Evolutionary conservation across 1,140 invertebrate genomes (phyloP).

Genomic region (Magallana gigas): DNA sequence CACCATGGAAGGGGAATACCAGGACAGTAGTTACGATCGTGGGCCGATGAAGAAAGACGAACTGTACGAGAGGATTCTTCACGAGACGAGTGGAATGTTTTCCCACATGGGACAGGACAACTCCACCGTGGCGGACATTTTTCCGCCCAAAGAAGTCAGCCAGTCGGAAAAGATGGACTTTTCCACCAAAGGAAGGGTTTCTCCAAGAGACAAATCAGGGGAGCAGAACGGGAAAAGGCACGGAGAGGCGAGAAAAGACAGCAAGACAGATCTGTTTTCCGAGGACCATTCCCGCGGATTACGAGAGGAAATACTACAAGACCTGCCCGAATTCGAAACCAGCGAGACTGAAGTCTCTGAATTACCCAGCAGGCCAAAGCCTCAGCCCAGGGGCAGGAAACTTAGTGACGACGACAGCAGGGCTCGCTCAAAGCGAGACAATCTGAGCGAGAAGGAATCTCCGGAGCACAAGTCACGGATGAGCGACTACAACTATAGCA

Average conservation of each 20-base stretch:
- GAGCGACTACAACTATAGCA: constrained; percentile 72
- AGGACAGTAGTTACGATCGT: constrained; percentile 39
- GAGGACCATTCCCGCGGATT: constrained; percentile 25
- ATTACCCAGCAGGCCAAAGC: constrained; percentile 33
- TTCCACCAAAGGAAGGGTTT: not conserved
- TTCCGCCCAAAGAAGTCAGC: not conserved
- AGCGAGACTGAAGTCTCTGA: constrained; percentile 44
- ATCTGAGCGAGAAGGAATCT: constrained; percentile 42
- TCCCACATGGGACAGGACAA: constrained; percentile 54
- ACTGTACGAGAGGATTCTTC: constrained; percentile 66
- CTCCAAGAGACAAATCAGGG: not conserved
- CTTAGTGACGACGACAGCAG: constrained; percentile 41
- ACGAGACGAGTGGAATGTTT: constrained; percentile 67
- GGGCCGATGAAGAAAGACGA: constrained; percentile 61
- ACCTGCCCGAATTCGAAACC: constrained; percentile 27
- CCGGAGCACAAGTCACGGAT: constrained; percentile 58
- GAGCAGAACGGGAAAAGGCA: not conserved
- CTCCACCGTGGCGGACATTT: constrained; percentile 23
- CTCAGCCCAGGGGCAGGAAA: constrained; percentile 48
- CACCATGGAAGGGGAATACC: constrained; percentile 54
- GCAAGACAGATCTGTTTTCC: not conserved
- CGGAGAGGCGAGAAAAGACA: not conserved
- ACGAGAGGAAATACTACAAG: constrained; percentile 44
- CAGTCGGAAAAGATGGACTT: not conserved
- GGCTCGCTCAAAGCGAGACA: not conserved